Conservation (phyloP, 53 echinoderm and acorn worm species). For the Antedon mediterranea region DNA sequence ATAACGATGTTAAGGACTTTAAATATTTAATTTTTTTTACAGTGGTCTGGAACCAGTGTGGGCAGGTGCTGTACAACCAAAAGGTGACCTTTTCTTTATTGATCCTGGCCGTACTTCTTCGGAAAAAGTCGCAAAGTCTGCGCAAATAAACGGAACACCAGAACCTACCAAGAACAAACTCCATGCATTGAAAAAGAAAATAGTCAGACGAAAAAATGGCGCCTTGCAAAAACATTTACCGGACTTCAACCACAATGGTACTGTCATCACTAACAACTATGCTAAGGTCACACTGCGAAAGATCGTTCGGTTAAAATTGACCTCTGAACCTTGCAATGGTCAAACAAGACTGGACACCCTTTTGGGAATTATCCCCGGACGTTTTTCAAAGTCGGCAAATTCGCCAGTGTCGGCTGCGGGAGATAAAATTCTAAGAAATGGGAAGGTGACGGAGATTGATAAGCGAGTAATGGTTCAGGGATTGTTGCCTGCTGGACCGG, state of each 20-base stretch:
- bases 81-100: conserved; percentile 84
- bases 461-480: conserved; percentile 53
- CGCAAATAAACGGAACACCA: conserved; percentile 3
- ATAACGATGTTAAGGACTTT: too few species aligned
- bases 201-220: background rate
- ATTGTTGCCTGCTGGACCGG: conserved; percentile 63
- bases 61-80: conserved; percentile 57
- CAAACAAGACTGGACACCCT: conserved; percentile 27
- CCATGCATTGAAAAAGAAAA: background rate
- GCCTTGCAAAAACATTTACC: background rate
- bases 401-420: background rate
- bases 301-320: background rate
- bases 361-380: conserved; percentile 55
- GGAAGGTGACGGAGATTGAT: conserved; percentile 11
- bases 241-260: background rate
- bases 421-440: background rate
- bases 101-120: conserved; percentile 25
- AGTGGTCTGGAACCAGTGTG: conserved; percentile 84
- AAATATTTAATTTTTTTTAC: conserved; percentile 10
- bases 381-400: background rate
- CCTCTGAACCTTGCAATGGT: background rate
- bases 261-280: background rate
- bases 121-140: background rate
- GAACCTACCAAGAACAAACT: conserved; percentile 5
- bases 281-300: background rate